Conservation (phyloP, 1,140 invertebrate genomes). For the Muscidifurax raptorellus region DNA sequence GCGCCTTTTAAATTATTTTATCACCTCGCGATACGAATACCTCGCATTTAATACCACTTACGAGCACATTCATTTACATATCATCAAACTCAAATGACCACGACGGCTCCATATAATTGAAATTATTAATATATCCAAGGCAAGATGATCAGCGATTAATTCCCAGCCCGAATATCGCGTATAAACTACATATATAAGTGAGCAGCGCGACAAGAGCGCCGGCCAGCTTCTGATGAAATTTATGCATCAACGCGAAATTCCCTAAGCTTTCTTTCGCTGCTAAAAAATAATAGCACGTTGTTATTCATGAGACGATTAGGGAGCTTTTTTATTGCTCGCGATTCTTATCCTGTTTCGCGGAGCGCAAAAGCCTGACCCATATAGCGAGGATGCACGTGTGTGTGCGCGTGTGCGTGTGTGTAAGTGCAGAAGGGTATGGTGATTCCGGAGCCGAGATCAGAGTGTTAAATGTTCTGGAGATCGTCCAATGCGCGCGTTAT, state of each 20-base stretch:
- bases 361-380: constrained; percentile 33
- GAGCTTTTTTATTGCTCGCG: constrained; percentile 31
- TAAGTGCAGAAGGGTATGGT: background rate
- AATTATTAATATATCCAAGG: background rate
- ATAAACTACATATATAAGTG: background rate
- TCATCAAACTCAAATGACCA: background rate
- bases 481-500: constrained; percentile 20
- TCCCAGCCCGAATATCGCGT: background rate
- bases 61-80: background rate
- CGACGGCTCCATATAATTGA: background rate
- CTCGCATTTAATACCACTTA: background rate
- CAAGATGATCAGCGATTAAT: background rate
- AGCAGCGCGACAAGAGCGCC: background rate
- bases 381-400: background rate
- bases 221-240: background rate
- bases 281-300: constrained; percentile 34
- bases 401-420: background rate
- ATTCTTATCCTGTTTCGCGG: constrained; percentile 37
- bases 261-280: background rate
- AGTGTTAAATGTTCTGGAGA: constrained; percentile 44
- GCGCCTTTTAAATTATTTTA: background rate
- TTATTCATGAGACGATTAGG: constrained; percentile 42
- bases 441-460: constrained; percentile 28
- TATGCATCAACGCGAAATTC: background rate
- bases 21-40: background rate